A percentile compares a stretch with the other conserved stretches of the same genome.
phyloP scores from a whole-genome alignment of 2,888 invertebrate genomes.

The Heliconius sara region DNA sequence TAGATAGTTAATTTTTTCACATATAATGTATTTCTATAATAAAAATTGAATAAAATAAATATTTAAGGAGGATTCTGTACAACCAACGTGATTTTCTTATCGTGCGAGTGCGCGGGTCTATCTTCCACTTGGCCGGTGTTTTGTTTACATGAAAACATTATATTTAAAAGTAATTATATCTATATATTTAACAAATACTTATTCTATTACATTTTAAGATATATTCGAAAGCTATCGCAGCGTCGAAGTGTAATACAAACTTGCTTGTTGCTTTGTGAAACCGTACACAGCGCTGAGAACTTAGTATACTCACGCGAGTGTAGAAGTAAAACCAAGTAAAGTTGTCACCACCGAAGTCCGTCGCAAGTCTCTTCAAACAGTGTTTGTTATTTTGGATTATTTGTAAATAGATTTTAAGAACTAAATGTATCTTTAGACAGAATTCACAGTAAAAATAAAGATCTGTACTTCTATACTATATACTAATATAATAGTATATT shows the following conservation, averaged over 20 bases:
- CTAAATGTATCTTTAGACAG: background rate
- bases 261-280: conserved; percentile 22
- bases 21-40: no score
- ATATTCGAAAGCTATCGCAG: background rate
- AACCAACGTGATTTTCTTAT: no score
- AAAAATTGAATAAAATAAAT: no score
- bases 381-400: conserved; percentile 17
- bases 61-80: no score
- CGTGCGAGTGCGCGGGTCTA: no score
- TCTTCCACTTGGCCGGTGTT: no score
- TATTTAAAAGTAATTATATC: no score
- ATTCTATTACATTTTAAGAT: background rate
- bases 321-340: conserved; percentile 18
- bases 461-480: no score
- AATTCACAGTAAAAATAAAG: background rate
- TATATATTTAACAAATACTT: background rate
- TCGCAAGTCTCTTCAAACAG: background rate
- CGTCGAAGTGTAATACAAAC: conserved; percentile 12
- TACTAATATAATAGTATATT: no score
- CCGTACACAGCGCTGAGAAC: conserved; percentile 18
- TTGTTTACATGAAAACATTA: no score
- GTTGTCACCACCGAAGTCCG: conserved; percentile 12
- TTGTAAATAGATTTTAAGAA: background rate
- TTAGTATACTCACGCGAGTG: background rate
- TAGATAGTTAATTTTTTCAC: no score